Base-by-base conservation (phyloP, 2,113 vertebrate genomes). In the Pipa parva region DNA sequence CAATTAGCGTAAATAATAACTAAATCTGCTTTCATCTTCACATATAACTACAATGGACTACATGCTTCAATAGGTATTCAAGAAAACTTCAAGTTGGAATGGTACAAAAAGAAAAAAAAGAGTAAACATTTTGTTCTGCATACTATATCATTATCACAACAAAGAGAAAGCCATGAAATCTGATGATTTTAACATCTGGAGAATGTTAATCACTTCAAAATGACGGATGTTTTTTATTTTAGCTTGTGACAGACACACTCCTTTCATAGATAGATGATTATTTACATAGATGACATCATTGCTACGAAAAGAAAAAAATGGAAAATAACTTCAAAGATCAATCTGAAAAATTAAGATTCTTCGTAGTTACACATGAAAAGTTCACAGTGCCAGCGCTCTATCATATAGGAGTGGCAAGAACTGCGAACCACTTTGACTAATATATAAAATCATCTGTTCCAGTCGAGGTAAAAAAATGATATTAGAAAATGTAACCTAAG, bases 141-240 rank as follows among this genome's bases (percentile, higher is more conserved):
- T 91, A 90, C 87, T 88, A 87, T 89, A 87, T 90, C 90, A 92
- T 92, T 92, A 92, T 89, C 90, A 91, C 91, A 92, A 92, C 91
- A 91, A 92, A 93, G 89, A 77, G 78, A 87, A 86, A 88, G 86
- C 89, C 84, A 84, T 89, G 91, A 93, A 93, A 93, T 87, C 81
- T 65, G 90, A 93, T 84, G 87, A 90, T 84, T 80, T 84, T 84
- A 84, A 90, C 92, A 92, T 94, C 92, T 92, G 90, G 91, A 92
- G 86, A 84, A 81, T 77, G 88, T 92, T 94, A 92, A 92, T 93
- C 89, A 87, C 85, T 89, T 86, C 85, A 89, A 86, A 88, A 88
- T 92, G 91, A 93, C 87, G 88, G 90, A 94, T 92, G 90, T 85
- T 86, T 89, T 92, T 84, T 87, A 90, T 92, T 92, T 88, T 77